Base-by-base conservation (phyloP, 2,113 vertebrate species). In the Arizona elegans region DNA sequence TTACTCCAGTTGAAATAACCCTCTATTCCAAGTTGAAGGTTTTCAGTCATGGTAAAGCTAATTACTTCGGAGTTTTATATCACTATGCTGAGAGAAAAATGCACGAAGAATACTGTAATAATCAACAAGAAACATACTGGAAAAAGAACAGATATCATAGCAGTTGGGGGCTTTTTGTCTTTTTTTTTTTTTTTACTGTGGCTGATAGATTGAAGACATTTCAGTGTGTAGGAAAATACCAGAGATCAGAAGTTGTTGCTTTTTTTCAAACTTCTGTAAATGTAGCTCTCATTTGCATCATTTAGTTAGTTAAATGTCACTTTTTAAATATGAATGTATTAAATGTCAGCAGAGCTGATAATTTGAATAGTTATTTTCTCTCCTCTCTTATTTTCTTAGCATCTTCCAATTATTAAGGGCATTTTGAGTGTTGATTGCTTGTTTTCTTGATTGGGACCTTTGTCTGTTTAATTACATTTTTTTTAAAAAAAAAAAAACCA, bases 241-340 rank as follows among this genome's bases (percentile, higher is more conserved):
- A 94, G 95, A 96, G 96, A 97, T 96, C 96, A 97, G 96, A 97
- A 95, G 93, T 94, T 96, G 95, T 95, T 97, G 97, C 15, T 38
- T 81, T 38, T 81, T 81, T 97, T 94, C 96, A 97, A 95, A 94
- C 95, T 96, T 96, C 96, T 94, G 91, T 98, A 98, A 97, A 97
- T 97, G 97, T 97, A 98, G 96, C 96, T 97, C 95, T 97, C 97
- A 98, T 98, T 98, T 98, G 96, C 98, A 98, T 96, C 97, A 97
- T 98, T 96, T 97, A 96, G 85, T 97, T 97, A 97, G 96, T 95
- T 97, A 98, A 98, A 98, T 98, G 98, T 98, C 98, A 98, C 94
- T 98, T 98, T 98, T 97, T 55, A 98, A 97, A 98, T 97, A 97
- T 97, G 97, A 97, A 97, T 97, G 97, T 97, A 97, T 97, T 97